These are phyloP conservation scores for Pristionchus mayeri DNA, from an alignment of 2,888 invertebrate species.

Conservation along the genomic window DNA sequence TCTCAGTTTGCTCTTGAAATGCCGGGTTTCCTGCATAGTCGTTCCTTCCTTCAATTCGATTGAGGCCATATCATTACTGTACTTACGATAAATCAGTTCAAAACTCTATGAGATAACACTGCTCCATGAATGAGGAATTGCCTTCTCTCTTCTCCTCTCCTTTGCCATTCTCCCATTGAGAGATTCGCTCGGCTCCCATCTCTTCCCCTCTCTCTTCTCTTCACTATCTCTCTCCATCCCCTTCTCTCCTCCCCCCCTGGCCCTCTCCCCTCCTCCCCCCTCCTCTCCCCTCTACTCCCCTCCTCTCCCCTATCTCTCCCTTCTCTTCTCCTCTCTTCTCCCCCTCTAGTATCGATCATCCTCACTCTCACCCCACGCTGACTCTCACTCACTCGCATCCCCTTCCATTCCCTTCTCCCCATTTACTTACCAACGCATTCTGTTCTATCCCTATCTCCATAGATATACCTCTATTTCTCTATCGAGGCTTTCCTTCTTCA, in stretches of 20 bases:
- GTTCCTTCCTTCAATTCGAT: slow-evolving; percentile 9
- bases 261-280: neutral
- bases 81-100: slow-evolving; percentile 21
- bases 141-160: neutral
- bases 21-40: slow-evolving; percentile 6
- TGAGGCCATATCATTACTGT: slow-evolving; percentile 12
- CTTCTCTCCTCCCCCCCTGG: neutral
- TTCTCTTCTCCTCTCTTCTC: slow-evolving; percentile 9
- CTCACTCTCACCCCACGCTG: neutral
- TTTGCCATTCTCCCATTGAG: neutral
- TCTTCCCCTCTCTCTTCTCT: neutral
- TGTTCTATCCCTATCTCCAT: too few species aligned
- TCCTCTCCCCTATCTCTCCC: neutral
- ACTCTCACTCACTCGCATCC: slow-evolving; percentile 6
- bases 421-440: neutral
- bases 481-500: neutral
- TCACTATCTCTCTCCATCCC: neutral
- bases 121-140: too few species aligned
- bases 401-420: neutral
- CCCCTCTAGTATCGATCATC: slow-evolving; percentile 28
- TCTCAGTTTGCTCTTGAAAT: neutral
- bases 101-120: neutral
- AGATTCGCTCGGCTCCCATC: neutral
- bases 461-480: too few species aligned
- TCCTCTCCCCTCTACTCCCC: neutral